Percentiles rank a stretch among this genome's conserved stretches.
Evolutionary conservation across 2,113 vertebrate genomes (phyloP).

Genomic region (Sander vitreus): DNA sequence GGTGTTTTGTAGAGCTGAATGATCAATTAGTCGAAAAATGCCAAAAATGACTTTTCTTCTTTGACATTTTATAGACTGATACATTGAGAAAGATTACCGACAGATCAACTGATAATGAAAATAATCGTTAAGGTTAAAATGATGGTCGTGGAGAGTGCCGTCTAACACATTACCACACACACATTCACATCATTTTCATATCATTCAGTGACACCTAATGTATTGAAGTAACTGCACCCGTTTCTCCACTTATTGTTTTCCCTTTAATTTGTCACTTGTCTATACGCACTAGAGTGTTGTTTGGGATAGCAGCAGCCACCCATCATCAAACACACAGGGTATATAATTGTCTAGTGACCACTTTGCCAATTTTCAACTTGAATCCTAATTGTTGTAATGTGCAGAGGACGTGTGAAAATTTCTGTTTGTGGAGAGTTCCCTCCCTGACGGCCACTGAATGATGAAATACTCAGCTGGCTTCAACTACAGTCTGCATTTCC

Average conservation of each 20-base stretch:
- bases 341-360: constrained; percentile 18
- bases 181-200: not conserved
- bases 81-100: not conserved
- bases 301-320: not conserved
- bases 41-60: not conserved
- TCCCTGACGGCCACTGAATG: not conserved
- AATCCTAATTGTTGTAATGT: not conserved
- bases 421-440: not conserved
- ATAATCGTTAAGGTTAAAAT: not conserved
- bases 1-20: not conserved
- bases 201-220: not conserved
- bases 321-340: not conserved
- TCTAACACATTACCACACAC: not conserved
- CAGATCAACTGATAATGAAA: not conserved
- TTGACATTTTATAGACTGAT: not conserved
- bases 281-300: not conserved
- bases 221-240: not conserved
- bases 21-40: not conserved
- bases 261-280: not conserved
- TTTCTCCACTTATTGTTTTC: not conserved
- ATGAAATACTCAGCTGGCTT: not conserved
- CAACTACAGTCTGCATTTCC: not conserved
- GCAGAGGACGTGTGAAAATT: constrained; percentile 1
- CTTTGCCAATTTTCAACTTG: constrained; percentile 10
- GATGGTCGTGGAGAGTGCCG: not conserved